Conservation (phyloP, 2,888 invertebrate genomes). For the Tubulanus polymorphus region DNA sequence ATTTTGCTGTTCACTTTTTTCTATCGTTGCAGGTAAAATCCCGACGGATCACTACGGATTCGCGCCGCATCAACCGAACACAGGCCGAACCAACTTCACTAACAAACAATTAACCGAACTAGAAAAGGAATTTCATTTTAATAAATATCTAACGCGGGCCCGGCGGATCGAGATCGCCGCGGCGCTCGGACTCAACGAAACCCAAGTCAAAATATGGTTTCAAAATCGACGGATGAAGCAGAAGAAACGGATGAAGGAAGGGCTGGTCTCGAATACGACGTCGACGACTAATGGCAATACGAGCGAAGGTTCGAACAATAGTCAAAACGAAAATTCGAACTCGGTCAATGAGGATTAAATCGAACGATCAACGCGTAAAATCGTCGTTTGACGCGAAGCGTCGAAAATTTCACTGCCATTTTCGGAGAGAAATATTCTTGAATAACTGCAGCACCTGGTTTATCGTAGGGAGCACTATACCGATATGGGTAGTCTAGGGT, state of each 20-base stretch:
- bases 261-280: conserved; percentile 18
- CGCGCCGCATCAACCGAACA: conserved; percentile 29
- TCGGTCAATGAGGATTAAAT: background rate
- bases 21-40: background rate
- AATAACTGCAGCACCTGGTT: background rate
- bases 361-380: background rate
- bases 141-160: conserved; percentile 95
- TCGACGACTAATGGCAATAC: background rate
- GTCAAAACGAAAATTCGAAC: too few relatives aligned
- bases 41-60: background rate
- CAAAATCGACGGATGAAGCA: conserved; percentile 54
- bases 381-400: background rate
- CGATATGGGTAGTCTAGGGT: too few relatives aligned
- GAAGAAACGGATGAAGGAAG: conserved; percentile 51
- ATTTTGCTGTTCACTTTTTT: background rate
- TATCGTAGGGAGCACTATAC: too few relatives aligned
- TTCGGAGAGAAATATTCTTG: background rate
- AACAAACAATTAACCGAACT: conserved; percentile 98
- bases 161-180: conserved; percentile 97
- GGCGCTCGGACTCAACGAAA: conserved; percentile 88
- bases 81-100: conserved; percentile 95
- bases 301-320: background rate
- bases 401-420: background rate
- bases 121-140: conserved; percentile 99
- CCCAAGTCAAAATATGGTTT: conserved; percentile 65